A percentile compares a stretch with the other conserved stretches of the same genome.
Evolutionary conservation across 2,888 invertebrate genomes (phyloP).

Genomic region (Ephialtes manifestator): DNA sequence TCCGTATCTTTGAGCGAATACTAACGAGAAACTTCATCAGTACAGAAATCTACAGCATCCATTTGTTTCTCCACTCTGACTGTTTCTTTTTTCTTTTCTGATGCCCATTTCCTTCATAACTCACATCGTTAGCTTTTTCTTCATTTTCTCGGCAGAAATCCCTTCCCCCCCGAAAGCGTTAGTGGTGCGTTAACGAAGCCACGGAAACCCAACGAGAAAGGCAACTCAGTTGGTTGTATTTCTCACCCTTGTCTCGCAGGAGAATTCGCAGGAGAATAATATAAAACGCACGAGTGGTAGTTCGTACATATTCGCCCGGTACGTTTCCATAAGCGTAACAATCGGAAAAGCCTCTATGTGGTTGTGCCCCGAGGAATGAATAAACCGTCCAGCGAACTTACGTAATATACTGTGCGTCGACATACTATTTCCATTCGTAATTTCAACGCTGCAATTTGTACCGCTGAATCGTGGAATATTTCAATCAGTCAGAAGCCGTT

Average conservation of each 20-base stretch:
- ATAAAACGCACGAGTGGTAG: background rate
- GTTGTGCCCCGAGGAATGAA: constrained; percentile 15
- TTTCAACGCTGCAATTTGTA: constrained; percentile 45
- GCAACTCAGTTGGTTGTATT: background rate
- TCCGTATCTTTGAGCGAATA: too few relatives aligned
- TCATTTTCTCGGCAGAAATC: background rate
- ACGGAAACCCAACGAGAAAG: background rate
- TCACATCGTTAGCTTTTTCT: constrained; percentile 26
- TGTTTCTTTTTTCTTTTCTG: background rate
- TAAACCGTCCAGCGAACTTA: constrained; percentile 16
- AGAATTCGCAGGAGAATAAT: background rate
- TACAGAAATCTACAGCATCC: background rate
- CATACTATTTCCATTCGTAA: constrained; percentile 44
- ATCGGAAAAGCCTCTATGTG: background rate
- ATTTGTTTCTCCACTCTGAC: background rate
- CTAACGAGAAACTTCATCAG: background rate
- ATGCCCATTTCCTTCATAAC: constrained; percentile 2
- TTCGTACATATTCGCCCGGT: background rate
- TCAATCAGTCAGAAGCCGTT: background rate
- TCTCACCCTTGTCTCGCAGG: background rate
- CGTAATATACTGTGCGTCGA: constrained; percentile 5
- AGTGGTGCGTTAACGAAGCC: constrained; percentile 18
- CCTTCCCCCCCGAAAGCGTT: background rate
- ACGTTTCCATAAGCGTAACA: background rate
- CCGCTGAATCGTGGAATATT: constrained; percentile 33